A percentile compares a stretch with the other conserved stretches of the same genome.
These are phyloP conservation scores for cat (Felis catus) DNA, from an alignment of 2,113 vertebrate species.

Conservation along the genomic window DNA sequence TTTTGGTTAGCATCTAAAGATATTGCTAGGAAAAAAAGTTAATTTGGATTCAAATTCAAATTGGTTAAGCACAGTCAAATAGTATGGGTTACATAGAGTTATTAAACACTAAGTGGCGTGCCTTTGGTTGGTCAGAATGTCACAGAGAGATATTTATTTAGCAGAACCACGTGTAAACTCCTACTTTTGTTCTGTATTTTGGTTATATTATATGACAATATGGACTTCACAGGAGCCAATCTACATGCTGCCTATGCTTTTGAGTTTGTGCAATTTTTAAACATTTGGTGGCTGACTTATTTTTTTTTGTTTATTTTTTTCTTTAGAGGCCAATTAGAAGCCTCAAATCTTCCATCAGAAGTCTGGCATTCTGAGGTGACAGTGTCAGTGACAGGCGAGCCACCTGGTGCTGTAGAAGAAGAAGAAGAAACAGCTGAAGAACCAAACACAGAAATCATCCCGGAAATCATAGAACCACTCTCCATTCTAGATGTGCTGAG, in stretches of 20 bases:
- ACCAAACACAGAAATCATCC: not conserved
- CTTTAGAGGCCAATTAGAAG: not conserved
- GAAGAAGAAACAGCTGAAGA: not conserved
- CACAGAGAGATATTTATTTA: not conserved
- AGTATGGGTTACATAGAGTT: not conserved
- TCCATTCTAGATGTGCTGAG: constrained; percentile 82
- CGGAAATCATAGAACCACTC: constrained; percentile 70
- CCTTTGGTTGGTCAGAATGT: not conserved
- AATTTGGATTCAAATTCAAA: constrained; percentile 23
- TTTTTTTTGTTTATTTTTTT: constrained; percentile 4
- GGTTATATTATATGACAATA: not conserved
- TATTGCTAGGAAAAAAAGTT: not conserved
- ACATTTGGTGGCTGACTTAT: not conserved
- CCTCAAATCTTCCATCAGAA: not conserved
- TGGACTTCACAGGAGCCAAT: not conserved
- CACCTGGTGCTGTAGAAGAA: not conserved
- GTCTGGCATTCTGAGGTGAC: not conserved
- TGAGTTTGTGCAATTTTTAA: not conserved
- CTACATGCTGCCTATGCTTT: not conserved
- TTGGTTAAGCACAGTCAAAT: not conserved
- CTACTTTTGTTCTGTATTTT: not conserved
- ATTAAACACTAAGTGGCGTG: not conserved
- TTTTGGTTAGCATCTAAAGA: constrained; percentile 15
- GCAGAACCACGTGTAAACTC: not conserved
- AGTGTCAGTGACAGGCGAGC: not conserved